Evolutionary conservation across 2,113 vertebrate species (phyloP).

Genomic region (Tragelaphus scriptus): DNA sequence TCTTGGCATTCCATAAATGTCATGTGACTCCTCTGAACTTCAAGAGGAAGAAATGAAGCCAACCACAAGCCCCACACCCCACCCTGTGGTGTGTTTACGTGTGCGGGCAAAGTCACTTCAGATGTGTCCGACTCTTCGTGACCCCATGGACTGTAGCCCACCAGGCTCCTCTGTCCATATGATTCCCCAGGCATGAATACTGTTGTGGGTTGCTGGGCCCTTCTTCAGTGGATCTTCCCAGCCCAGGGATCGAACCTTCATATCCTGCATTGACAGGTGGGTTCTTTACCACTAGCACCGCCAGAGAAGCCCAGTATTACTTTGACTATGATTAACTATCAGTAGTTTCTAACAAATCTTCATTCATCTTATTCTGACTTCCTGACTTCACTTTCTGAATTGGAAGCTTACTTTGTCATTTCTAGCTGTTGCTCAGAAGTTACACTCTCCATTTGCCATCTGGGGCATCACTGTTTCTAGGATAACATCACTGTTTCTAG

Average conservation of each 20-base stretch:
- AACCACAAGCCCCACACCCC: neutral
- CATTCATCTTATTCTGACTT: neutral
- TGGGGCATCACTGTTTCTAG: neutral
- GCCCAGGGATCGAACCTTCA: neutral
- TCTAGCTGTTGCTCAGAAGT: neutral
- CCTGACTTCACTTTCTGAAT: neutral
- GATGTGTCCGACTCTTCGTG: neutral
- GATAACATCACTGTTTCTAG: neutral
- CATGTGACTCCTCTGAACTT: neutral
- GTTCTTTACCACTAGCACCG: neutral
- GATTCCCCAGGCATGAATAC: neutral
- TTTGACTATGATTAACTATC: neutral
- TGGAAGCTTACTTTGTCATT: neutral
- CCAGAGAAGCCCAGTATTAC: neutral
- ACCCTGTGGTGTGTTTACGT: accelerated
- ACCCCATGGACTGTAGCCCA: neutral
- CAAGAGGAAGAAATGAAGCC: neutral
- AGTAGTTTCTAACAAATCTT: neutral
- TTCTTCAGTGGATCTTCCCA: neutral
- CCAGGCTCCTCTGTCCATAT: neutral
- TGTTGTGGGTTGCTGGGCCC: neutral
- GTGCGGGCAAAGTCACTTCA: neutral
- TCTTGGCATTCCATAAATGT: neutral
- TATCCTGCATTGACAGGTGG: neutral
- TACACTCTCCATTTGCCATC: neutral